Evolutionary conservation across 2,113 vertebrate genomes (phyloP).

Genomic region (Tinamus guttatus): DNA sequence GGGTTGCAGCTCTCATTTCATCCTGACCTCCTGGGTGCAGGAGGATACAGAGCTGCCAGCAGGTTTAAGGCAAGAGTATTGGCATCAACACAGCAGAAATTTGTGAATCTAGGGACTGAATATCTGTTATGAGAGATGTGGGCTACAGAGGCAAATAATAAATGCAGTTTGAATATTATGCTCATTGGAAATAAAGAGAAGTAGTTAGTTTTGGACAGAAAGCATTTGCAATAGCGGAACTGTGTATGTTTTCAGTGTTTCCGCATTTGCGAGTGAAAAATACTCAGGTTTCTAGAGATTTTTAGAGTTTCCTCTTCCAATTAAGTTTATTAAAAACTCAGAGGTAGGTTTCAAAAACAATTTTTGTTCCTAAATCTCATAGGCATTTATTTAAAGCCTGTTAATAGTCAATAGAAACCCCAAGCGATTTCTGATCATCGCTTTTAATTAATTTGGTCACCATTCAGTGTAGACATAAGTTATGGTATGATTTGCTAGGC

Average conservation of each 20-base stretch:
- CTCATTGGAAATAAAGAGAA: slow-evolving; percentile 52
- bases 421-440: slow-evolving; percentile 62
- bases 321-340: slow-evolving; percentile 68
- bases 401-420: slow-evolving; percentile 67
- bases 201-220: slow-evolving; percentile 50
- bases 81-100: slow-evolving; percentile 68
- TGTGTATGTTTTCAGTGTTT: slow-evolving; percentile 48
- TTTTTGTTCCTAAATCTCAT: slow-evolving; percentile 58
- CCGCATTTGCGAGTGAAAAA: slow-evolving; percentile 45
- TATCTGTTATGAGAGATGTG: slow-evolving; percentile 66
- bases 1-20: slow-evolving; percentile 67
- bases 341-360: slow-evolving; percentile 51
- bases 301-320: slow-evolving; percentile 55
- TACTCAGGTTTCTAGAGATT: slow-evolving; percentile 21
- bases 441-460: slow-evolving; percentile 64
- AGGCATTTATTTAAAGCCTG: slow-evolving; percentile 64
- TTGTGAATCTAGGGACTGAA: slow-evolving; percentile 59
- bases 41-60: slow-evolving; percentile 51
- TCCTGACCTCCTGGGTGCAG: slow-evolving; percentile 58
- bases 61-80: slow-evolving; percentile 65
- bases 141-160: slow-evolving; percentile 68
- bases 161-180: slow-evolving; percentile 57
- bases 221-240: slow-evolving; percentile 5
- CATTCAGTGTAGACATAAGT: slow-evolving; percentile 44
- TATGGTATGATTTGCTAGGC: background rate